Evolutionary conservation across 2,113 vertebrate species (phyloP), one percentile per base, ranked within the genome.

Genomic region (Percopsis transmontana): DNA sequence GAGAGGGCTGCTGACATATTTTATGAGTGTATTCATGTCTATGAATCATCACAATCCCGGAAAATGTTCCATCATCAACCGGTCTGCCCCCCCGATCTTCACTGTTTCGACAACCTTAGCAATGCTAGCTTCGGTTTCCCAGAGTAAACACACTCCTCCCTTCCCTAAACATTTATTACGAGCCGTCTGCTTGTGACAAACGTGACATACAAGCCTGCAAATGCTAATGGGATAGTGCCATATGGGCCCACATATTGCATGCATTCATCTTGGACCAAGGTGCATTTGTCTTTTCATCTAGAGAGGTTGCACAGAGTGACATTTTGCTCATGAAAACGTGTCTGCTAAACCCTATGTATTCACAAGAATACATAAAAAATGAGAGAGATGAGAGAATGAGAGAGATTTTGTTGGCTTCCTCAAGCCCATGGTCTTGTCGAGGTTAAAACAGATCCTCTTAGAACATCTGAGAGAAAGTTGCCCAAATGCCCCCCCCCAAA

Each of bases 211-310:
- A 68, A 79, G 45, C 62, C 71, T 80, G 78, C 68, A 61, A 72
- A 70, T 68, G 78, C 76, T 83, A 82, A 82, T 87, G 71, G 74
- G 69, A 82, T 53, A 57, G 58, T 58, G 79, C 66, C 84, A 88
- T 66, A 81, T 84, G 80, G 78, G 64, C 67, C n/a, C 42, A 38
- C 72, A 71, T 80, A 82, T 82, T 85, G 68, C 63, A 50, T 0
- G 0, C 71, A 83, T 82, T 74, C 50, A 78, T 84, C 60, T 78
- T 76, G 33, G 8, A 11, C 48, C 40, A 48, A 72, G 39, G 60
- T 55, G 7, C 63, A 47, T 76, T 73, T 72, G 19, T 59, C 11
- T 24, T 58, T 39, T 16, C 42, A 1, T 70, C 55, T 53, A 57
- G 3, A 21, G 51, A 23, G 2, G 21, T 66, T 67, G 18, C 50